Evolutionary conservation across 2,113 vertebrate genomes (phyloP), one percentile per base, ranked within the genome.

Genomic region (Bombycilla garrulus): DNA sequence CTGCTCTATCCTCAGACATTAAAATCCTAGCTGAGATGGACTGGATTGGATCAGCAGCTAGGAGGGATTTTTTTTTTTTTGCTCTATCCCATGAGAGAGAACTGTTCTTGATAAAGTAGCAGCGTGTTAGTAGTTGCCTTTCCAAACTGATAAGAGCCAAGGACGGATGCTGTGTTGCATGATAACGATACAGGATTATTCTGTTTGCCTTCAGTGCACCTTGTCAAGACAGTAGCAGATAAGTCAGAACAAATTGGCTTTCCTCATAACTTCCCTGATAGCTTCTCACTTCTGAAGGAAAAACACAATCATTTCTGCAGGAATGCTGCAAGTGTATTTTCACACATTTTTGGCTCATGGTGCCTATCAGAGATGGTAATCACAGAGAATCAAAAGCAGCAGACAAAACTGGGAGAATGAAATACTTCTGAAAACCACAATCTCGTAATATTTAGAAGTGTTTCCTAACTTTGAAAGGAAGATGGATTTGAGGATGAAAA

Each of bases 151-250:
- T 86, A 91, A 88, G 48, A 81, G 71, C 66, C 70, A 91, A 93
- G 81, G 88, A 61, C 5, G 0, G 64, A 64, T 93, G 81, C 31
- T 17, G 0, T 81, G 44, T 84, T 50, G 56, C 16, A 53, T 17
- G 21, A 66, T 47, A 84, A 91, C 71, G 96, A 56, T 44, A 40
- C 15, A 44, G 47, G 42, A 70, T 87, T 81, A 57, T 84, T 85
- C 78, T 90, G 54, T 85, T 95, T 91, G 77, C 60, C 85, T 77
- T 69, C 57, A 38, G 29, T 78, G 61, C 65, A 69, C 79, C 56
- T 93, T 90, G 82, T 81, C 71, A 89, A 83, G 69, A 47, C 91
- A 92, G 48, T 50, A 82, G 78, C 48, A 92, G 90, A 81, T 90
- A 95, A 95, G 58, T 26, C 56, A 83, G 67, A 93, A 94, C 28